phyloP scores from a whole-genome alignment of 2,113 vertebrate genomes.

The Casuarius casuarius region DNA sequence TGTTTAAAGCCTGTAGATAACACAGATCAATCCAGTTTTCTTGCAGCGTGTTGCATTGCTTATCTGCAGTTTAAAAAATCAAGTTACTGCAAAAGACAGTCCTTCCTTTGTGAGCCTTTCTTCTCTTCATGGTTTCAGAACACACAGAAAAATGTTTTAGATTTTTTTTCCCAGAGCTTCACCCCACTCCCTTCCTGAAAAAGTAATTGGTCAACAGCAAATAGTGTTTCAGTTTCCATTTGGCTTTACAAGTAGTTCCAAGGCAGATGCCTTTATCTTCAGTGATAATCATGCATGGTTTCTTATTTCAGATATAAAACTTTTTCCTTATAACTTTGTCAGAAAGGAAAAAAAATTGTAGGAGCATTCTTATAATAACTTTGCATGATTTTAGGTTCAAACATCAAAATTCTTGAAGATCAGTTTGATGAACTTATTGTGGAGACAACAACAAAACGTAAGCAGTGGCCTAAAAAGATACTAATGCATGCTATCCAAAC shows the following conservation, averaged over 20 bases:
- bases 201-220: neutral
- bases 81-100: neutral
- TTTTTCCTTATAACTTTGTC: neutral
- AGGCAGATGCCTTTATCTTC: neutral
- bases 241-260: neutral
- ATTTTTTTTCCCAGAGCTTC: neutral
- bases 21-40: neutral
- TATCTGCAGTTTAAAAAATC: neutral
- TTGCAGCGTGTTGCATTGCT: neutral
- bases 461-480: slow-evolving; percentile 85
- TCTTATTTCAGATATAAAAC: neutral
- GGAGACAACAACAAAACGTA: slow-evolving; percentile 83
- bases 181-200: neutral
- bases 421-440: slow-evolving; percentile 89
- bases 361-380: neutral
- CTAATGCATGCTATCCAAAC: slow-evolving; percentile 80
- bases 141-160: neutral
- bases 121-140: neutral
- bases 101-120: neutral
- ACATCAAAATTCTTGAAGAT: slow-evolving; percentile 81
- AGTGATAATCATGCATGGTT: neutral
- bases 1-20: neutral
- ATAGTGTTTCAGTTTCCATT: neutral
- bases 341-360: neutral
- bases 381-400: slow-evolving; percentile 67